Evolutionary conservation across 2,888 invertebrate genomes (phyloP).

Genomic region (Dynastes maya): DNA sequence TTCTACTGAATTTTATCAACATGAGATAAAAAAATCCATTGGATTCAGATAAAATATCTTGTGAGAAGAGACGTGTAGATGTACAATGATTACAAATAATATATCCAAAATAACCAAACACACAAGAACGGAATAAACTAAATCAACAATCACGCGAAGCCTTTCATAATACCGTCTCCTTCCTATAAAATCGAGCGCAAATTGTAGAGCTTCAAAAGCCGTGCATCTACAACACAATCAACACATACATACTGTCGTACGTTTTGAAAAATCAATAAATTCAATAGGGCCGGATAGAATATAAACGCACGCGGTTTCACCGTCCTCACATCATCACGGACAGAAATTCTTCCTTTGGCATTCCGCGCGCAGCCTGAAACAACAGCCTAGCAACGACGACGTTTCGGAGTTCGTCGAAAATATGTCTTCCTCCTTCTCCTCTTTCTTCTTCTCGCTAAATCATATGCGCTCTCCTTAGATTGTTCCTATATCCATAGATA

Average conservation of each 20-base stretch:
- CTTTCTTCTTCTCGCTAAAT: slow-evolving; percentile 17
- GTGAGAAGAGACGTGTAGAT: too few relatives aligned
- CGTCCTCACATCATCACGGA: not conserved
- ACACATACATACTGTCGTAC: not conserved
- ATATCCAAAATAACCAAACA: slow-evolving; percentile 30
- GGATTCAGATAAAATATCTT: too few relatives aligned
- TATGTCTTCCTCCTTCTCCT: slow-evolving; percentile 21
- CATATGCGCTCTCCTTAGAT: not conserved
- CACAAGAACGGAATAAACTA: slow-evolving; percentile 33
- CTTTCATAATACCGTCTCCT: slow-evolving; percentile 9
- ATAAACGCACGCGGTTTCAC: not conserved
- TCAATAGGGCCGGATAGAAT: slow-evolving; percentile 26
- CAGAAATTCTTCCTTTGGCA: slow-evolving; percentile 24
- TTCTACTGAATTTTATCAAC: too few relatives aligned
- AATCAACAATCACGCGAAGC: slow-evolving; percentile 41
- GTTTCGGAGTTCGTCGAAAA: slow-evolving; percentile 26
- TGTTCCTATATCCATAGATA: not conserved
- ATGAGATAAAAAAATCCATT: too few relatives aligned
- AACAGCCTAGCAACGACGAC: not conserved
- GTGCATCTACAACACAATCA: not conserved
- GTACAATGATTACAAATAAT: not conserved
- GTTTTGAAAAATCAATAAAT: slow-evolving; percentile 42
- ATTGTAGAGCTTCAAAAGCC: not conserved
- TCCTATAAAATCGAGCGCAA: not conserved
- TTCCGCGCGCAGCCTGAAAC: slow-evolving; percentile 38